A percentile compares a stretch with the other conserved stretches of the same genome.
Conservation (phyloP, 2,113 vertebrate genomes). For the Antigone vipio region DNA sequence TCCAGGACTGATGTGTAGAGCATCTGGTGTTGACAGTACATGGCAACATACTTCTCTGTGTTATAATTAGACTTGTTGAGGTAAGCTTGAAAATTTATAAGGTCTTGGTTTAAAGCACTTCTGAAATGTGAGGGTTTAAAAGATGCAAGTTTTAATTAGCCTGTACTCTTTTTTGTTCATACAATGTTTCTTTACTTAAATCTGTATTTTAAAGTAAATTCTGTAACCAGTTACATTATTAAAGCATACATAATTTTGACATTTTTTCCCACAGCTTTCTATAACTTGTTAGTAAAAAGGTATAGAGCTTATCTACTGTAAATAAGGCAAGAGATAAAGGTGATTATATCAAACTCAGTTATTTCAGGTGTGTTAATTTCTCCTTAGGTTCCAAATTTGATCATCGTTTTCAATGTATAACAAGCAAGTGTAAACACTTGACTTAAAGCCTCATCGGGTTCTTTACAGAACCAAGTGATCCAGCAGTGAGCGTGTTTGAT, state of each 20-base stretch:
- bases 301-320: background rate
- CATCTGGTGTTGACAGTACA: background rate
- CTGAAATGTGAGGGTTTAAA: background rate
- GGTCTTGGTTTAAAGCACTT: background rate
- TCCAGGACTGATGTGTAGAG: background rate
- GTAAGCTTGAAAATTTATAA: background rate
- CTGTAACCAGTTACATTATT: background rate
- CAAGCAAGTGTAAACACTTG: background rate
- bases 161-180: background rate
- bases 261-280: background rate
- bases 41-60: background rate
- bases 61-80: background rate
- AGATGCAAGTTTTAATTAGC: background rate
- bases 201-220: background rate
- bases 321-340: background rate
- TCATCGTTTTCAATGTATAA: background rate
- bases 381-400: background rate
- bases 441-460: background rate
- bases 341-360: background rate
- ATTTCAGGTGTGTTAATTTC: background rate
- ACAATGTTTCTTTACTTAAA: background rate
- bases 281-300: background rate
- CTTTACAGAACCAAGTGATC: background rate
- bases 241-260: background rate
- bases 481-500: background rate